phyloP scores from a whole-genome alignment of 2,113 vertebrate species.

The Jaculus jaculus region DNA sequence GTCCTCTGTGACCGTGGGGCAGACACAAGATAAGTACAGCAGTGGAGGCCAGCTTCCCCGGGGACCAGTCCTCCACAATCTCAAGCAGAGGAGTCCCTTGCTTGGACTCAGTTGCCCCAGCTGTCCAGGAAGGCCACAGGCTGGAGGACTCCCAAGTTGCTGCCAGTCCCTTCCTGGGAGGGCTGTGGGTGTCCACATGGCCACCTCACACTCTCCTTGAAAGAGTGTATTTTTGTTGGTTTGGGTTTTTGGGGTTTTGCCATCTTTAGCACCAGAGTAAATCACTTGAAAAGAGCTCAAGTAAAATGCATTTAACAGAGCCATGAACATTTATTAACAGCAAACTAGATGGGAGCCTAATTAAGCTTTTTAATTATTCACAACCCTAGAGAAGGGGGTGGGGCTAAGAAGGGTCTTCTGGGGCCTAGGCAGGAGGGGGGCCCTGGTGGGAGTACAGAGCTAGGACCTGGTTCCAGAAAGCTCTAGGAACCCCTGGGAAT shows the following conservation, averaged over 20 bases:
- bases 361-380: conserved; percentile 58
- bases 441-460: neutral
- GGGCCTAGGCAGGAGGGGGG: neutral
- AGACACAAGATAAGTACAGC: neutral
- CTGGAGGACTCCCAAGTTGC: too few relatives aligned
- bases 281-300: neutral
- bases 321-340: conserved; percentile 34
- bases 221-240: neutral
- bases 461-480: conserved; percentile 10
- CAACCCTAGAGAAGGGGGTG: neutral
- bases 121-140: neutral
- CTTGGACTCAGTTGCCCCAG: neutral
- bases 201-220: neutral
- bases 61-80: too few relatives aligned
- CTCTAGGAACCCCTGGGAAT: neutral
- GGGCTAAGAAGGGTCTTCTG: neutral
- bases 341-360: conserved; percentile 16
- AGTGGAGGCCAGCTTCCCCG: too few relatives aligned
- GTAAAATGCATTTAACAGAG: neutral
- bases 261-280: neutral
- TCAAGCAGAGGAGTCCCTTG: neutral
- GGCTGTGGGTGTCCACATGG: neutral
- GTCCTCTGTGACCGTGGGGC: neutral
- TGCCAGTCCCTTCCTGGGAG: neutral
- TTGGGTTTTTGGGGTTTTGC: neutral